A percentile compares a stretch with the other conserved stretches of the same genome.
phyloP scores from a whole-genome alignment of 2,113 vertebrate species.

The Eubucco bourcierii region DNA sequence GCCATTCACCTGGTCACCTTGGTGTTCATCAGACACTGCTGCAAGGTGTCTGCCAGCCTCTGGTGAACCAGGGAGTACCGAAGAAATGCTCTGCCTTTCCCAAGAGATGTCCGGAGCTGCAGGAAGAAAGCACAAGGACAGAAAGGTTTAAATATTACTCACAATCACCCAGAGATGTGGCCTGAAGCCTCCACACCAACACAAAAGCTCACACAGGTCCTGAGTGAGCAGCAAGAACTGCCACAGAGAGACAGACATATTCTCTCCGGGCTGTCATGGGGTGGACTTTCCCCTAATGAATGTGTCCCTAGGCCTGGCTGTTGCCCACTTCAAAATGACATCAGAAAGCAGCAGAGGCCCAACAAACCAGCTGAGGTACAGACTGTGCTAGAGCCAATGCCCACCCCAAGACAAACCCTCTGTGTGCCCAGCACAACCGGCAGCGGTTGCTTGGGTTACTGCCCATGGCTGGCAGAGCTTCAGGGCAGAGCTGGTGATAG shows the following conservation, averaged over 20 bases:
- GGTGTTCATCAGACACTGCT: slow-evolving; percentile 94
- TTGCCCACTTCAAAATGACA: background rate
- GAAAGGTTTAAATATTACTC: background rate
- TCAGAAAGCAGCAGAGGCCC: background rate
- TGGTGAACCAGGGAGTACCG: slow-evolving; percentile 95
- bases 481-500: background rate
- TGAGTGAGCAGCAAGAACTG: background rate
- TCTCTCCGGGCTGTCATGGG: background rate
- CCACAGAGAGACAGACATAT: background rate
- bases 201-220: background rate
- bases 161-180: background rate
- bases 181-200: background rate
- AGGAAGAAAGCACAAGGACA: slow-evolving; percentile 47
- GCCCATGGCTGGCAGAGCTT: background rate
- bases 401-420: background rate
- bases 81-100: slow-evolving; percentile 93
- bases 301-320: background rate
- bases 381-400: background rate
- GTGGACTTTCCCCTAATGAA: background rate
- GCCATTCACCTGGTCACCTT: slow-evolving; percentile 87
- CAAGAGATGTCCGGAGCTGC: slow-evolving; percentile 93
- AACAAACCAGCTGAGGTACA: background rate
- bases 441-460: background rate
- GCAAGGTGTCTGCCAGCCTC: slow-evolving; percentile 92
- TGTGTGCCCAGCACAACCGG: background rate